Base-by-base conservation (phyloP, 2,797 vertebrate species). In the Meriones psammophilus region DNA sequence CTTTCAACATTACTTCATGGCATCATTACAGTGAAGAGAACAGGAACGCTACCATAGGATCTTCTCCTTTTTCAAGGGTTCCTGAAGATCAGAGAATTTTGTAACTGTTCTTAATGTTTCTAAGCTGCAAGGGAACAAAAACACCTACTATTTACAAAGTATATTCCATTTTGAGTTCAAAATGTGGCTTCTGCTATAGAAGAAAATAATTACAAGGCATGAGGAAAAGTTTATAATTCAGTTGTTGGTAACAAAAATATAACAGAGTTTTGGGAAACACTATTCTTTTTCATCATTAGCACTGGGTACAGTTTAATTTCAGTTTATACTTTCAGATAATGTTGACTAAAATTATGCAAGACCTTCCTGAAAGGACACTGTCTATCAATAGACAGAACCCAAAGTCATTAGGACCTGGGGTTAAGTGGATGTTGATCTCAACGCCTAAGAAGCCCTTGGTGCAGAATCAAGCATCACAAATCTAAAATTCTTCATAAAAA, bases 401-500 rank as follows among this genome's bases (percentile, higher is more conserved):
- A 50, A 77, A 88, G 71, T 62, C 36, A 76, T 60, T 3, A 69
- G 66, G 62, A 88, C 62, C 79, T 92, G 12, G 8, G 9, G 17
- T 93, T 42, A 95, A 80, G 3, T 85, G 78, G 8, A 85, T 86
- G 81, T 62, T 58, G 12, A 39, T 79, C 54, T 89, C 39, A 92
- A 69, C 18, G 62, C 2, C 24, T 76, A 94, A 33, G 8, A 92
- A 88, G 20, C 1, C 87, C 39, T 8, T 50, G 73, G 39, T 87
- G 18, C 33, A 92, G 94, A 91, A 66, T 10, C 42, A 92, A 60
- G 5, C 24, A 66, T 76, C 92, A 90, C 2, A 84, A 93, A 90
- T 95, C 68, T 86, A 60, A 92, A 91, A 80, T 10, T 83, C 86
- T 64, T 86, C 60, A 85, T 14, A 80, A 92, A 97, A 93, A 8